Conservation (phyloP, 2,888 invertebrate species). For the Polydrusus cervinus region DNA sequence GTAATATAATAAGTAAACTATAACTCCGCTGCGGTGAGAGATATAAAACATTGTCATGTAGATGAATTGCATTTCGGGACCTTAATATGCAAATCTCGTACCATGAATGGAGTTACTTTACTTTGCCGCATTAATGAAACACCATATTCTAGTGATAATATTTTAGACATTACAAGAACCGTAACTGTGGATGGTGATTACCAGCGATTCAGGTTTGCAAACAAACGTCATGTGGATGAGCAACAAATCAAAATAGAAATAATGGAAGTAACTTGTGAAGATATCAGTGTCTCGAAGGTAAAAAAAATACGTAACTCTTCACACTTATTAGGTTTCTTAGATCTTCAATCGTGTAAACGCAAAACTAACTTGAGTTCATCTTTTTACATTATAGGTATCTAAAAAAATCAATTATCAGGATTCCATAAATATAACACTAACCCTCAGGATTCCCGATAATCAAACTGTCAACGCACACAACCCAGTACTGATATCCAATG, state of each 20-base stretch:
- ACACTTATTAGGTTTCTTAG: too few relatives aligned
- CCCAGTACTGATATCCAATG: slow-evolving; percentile 11
- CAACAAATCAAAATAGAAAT: slow-evolving; percentile 17
- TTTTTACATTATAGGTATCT: slow-evolving; percentile 6
- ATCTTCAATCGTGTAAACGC: neutral
- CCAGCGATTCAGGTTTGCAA: slow-evolving; percentile 29
- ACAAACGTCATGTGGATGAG: slow-evolving; percentile 19
- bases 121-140: too few relatives aligned
- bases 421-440: slow-evolving; percentile 25
- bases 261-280: slow-evolving; percentile 35
- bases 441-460: slow-evolving; percentile 23
- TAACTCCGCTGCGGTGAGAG: too few relatives aligned
- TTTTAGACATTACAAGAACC: slow-evolving; percentile 40
- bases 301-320: neutral
- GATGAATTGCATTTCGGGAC: too few relatives aligned
- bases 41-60: too few relatives aligned
- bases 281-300: slow-evolving; percentile 32
- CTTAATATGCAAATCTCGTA: too few relatives aligned
- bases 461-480: slow-evolving; percentile 8
- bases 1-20: too few relatives aligned
- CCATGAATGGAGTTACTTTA: too few relatives aligned
- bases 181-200: slow-evolving; percentile 42
- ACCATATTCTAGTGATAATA: too few relatives aligned
- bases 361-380: too few relatives aligned
- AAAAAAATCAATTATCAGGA: slow-evolving; percentile 23